Base-by-base conservation (phyloP, 2,888 invertebrate species). In the Taenaris catops region DNA sequence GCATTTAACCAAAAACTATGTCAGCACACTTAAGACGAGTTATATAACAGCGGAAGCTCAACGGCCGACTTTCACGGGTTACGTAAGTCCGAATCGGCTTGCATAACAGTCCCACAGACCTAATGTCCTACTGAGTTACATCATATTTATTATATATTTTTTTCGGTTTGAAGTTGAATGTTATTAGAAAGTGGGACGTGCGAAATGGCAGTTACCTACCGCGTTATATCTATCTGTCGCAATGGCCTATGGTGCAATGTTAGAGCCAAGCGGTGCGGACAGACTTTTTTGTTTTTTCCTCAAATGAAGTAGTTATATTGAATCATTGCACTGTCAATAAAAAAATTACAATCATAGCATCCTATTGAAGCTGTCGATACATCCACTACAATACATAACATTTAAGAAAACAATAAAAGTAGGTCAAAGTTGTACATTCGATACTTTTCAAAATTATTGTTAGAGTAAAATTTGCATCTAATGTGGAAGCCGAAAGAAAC, bases 31-130 rank as follows among this genome's bases (percentile, higher is more conserved):
- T 62, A 60, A 70, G 70, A 68, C 46, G 43, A 40, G 45, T 81
- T 81, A 58, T 78, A 63, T 73, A 78, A 58, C 49, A 55, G 55
- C 81, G 84, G 84, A 83, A 84, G 75, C 70, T 53, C 46, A 53
- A 42, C 71, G 83, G 60, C 80, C 78, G 70, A 80, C 84, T 84
- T 84, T 84, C 84, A 70, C 71, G 54, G 56, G 51, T 78, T 80
- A 71, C 67, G 64, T 58, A 81, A 81, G 56, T 44, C 37, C 32
- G 28, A 41, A 37, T 33, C 28, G 21, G 43, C 49, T 84, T 84
- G 62, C 69, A 65, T 63, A 84, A 84, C 53, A 59, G 70, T 51
- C 63, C 78, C 63, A 64, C 48, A 78, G 80, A 83, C 84, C 84
- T 59, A 78, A 80, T 83, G 79, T 76, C 76, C 81, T 70, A 84